A percentile compares a stretch with the other conserved stretches of the same genome.
Evolutionary conservation across 2,113 vertebrate genomes (phyloP).

Genomic region (Phaethornis superciliosus): DNA sequence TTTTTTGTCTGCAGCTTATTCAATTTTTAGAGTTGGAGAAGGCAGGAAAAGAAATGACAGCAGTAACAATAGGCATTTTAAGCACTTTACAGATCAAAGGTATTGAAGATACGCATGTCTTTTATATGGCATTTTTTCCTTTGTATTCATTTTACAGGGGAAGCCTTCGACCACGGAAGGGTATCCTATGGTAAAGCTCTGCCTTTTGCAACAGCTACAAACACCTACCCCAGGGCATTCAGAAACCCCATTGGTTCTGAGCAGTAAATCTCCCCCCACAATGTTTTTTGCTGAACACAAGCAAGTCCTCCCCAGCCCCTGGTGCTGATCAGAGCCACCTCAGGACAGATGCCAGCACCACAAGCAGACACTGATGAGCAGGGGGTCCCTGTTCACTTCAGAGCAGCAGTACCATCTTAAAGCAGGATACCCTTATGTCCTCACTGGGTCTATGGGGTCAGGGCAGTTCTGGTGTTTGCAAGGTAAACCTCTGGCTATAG

Average conservation of each 20-base stretch:
- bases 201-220: not conserved
- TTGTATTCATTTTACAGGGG: not conserved
- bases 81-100: not conserved
- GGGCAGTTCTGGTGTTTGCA: too few species aligned
- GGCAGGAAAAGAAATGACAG: not conserved
- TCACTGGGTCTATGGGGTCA: rapidly evolving
- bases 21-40: not conserved
- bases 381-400: rapidly evolving
- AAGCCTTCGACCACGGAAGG: not conserved
- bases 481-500: not conserved
- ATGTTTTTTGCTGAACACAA: rapidly evolving
- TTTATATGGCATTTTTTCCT: not conserved
- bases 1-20: not conserved
- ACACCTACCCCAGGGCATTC: not conserved
- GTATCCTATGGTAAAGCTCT: not conserved
- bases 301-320: not conserved
- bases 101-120: not conserved
- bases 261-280: not conserved
- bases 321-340: not conserved
- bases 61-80: not conserved
- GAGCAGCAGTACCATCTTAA: not conserved
- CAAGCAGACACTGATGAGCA: rapidly evolving
- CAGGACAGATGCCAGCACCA: not conserved
- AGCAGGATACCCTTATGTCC: not conserved
- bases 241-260: not conserved